phyloP scores from a whole-genome alignment of 2,888 invertebrate genomes.

The Chaitophorus viminalis region DNA sequence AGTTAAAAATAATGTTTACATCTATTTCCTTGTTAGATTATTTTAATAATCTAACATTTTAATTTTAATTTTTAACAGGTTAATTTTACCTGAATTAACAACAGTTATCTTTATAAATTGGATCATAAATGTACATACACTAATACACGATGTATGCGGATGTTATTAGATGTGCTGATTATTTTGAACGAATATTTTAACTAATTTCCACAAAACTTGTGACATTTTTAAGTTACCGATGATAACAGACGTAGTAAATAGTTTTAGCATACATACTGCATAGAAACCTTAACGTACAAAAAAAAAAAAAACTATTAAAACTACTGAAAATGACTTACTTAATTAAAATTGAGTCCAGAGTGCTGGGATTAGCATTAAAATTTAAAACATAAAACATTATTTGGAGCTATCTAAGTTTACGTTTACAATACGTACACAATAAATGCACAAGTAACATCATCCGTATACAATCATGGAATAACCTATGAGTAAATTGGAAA shows the following conservation, averaged over 20 bases:
- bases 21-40: too few species aligned
- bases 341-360: not conserved
- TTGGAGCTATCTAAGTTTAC: not conserved
- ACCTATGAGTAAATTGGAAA: not conserved
- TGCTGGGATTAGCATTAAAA: too few species aligned
- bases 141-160: too few species aligned
- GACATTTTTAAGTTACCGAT: too few species aligned
- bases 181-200: not conserved
- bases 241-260: not conserved
- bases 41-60: too few species aligned
- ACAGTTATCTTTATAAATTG: not conserved
- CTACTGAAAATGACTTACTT: not conserved
- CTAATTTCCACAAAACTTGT: too few species aligned
- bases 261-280: too few species aligned
- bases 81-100: not conserved
- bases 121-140: not conserved
- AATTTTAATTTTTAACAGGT: too few species aligned
- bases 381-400: not conserved
- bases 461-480: not conserved
- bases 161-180: too few species aligned
- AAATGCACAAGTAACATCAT: not conserved
- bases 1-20: too few species aligned
- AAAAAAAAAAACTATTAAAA: not conserved
- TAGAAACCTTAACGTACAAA: not conserved
- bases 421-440: not conserved